Base-by-base conservation (phyloP, 1,140 invertebrate species). In the Bombus breviceps region DNA sequence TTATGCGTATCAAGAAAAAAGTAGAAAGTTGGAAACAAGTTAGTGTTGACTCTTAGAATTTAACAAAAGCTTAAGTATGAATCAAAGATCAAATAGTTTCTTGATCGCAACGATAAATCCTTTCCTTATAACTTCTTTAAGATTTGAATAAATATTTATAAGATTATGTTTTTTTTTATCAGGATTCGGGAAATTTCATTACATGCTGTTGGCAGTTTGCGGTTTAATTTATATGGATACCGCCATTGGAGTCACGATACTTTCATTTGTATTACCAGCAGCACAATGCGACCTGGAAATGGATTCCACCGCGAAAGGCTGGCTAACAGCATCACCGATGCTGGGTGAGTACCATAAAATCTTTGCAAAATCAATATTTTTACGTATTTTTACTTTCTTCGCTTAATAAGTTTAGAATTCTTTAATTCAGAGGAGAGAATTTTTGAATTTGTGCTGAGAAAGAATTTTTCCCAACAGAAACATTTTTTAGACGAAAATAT, bases 181-280 rank as follows among this genome's bases (percentile, higher is more conserved):
- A 97, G 98, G 98, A 86, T 98, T 98, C 95, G 97, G 97, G 71
- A 97, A 96, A 93, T 97, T 97, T 93, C 97, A 97, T 92, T 97
- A 96, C 91, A 96, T 96, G 88, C 93, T 97, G 71, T 93, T 97
- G 88, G 95, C 96, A 68, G 91, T 97, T 94, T 97, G 97, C 83
- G 97, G 97, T 0, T 92, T 97, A 66, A 97, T 97, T 81, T 97
- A 97, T 90, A 96, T 97, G 89, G 97, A 97, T 93, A 97, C 97
- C 0, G 97, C 97, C 32, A 97, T 98, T 75, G 98, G 98, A 77
- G 97, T 98, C 80, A 98, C 98, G n/a, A 97, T 98, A 84, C 96
- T 98, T 81, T 98, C 98, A 2, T 97, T 97, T 93, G 97, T 98
- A 22, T 91, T 98, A 76, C 97, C 97, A 1, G 96, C 97, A 4